Percentiles rank a stretch among this genome's conserved stretches.
These are phyloP conservation scores for Centropyge bicolor DNA, from an alignment of 2,797 vertebrate species.

Conservation along the genomic window DNA sequence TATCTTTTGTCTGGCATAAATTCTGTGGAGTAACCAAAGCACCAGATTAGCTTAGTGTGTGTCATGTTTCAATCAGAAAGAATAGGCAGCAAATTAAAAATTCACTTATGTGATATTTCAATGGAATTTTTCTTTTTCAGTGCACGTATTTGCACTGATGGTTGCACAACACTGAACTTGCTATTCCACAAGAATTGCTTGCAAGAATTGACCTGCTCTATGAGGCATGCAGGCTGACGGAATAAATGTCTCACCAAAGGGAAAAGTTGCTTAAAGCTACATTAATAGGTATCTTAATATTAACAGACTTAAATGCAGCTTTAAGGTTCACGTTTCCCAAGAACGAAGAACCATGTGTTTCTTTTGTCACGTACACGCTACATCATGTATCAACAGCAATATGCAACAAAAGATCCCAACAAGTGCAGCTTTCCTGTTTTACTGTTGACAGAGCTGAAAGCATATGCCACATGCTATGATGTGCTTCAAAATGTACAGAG, in stretches of 20 bases:
- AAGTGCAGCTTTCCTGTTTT: neutral
- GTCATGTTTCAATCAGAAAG: neutral
- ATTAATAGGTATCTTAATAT: neutral
- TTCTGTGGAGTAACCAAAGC: slow-evolving; percentile 24
- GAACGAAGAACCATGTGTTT: neutral
- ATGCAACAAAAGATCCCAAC: neutral
- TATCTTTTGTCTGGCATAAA: neutral
- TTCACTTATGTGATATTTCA: neutral
- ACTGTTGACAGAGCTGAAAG: neutral
- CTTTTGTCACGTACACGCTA: neutral
- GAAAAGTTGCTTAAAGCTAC: slow-evolving; percentile 21
- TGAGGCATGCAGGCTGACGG: slow-evolving; percentile 8
- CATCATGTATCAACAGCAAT: neutral
- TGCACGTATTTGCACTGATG: neutral
- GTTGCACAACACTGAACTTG: neutral
- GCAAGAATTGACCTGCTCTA: neutral
- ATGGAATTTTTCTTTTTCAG: neutral
- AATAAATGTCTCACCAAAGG: neutral
- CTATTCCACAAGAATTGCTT: neutral
- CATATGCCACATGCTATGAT: neutral
- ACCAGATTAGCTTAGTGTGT: slow-evolving; percentile 9
- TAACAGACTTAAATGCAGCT: slow-evolving; percentile 13
- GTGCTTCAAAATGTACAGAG: slow-evolving; percentile 29
- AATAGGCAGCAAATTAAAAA: neutral
- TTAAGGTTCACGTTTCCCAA: neutral